Percentiles rank a stretch among this genome's conserved stretches.
Evolutionary conservation across 1,140 invertebrate species (phyloP).

Genomic region (Heliconius eleuchia): DNA sequence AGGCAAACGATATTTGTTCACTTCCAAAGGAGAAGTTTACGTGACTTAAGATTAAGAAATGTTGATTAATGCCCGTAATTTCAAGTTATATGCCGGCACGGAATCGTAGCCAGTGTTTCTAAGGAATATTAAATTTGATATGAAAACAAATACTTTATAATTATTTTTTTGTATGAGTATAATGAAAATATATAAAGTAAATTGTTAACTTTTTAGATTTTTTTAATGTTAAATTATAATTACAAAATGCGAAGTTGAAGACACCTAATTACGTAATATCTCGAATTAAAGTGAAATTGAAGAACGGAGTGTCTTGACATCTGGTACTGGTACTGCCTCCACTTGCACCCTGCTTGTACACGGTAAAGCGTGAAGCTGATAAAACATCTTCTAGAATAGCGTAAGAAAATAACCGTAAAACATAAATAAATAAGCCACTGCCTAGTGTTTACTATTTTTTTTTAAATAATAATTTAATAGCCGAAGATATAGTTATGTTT

Average conservation of each 20-base stretch:
- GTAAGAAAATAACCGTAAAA: no score
- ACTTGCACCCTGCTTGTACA: no score
- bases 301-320: no score
- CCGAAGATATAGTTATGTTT: background rate
- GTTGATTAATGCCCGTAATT: conserved; percentile 29
- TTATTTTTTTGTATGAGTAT: background rate
- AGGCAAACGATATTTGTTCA: conserved; percentile 22
- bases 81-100: conserved; percentile 28
- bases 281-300: no score
- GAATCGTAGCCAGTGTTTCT: conserved; percentile 15
- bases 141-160: conserved; percentile 1
- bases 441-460: background rate
- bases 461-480: background rate
- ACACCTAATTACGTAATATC: no score
- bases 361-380: no score
- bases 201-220: no score
- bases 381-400: no score
- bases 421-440: no score
- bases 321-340: no score
- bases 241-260: no score
- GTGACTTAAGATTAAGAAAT: conserved; percentile 33
- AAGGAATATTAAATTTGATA: conserved; percentile 9
- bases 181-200: background rate
- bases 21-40: conserved; percentile 26
- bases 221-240: no score